phyloP scores from a whole-genome alignment of 2,888 invertebrate genomes.

The Tricholauxania praeusta region DNA sequence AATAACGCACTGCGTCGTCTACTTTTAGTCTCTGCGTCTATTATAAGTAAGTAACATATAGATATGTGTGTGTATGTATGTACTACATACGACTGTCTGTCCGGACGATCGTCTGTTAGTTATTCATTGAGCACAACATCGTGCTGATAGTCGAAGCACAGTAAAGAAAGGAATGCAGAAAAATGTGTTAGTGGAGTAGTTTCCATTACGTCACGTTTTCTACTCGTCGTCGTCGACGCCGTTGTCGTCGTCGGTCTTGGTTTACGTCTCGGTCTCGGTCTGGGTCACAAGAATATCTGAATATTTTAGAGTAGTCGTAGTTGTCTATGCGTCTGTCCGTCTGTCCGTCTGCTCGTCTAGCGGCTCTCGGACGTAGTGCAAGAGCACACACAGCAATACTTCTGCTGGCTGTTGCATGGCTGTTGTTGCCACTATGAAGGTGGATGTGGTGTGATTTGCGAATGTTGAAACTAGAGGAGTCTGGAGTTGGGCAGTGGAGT shows the following conservation, averaged over 20 bases:
- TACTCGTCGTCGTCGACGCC: conserved; percentile 36
- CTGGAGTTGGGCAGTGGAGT: neutral
- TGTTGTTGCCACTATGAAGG: conserved; percentile 30
- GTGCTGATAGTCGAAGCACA: conserved; percentile 32
- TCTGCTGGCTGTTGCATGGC: conserved; percentile 15
- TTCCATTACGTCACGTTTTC: conserved; percentile 67
- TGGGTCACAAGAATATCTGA: conserved; percentile 49
- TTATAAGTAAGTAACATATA: neutral
- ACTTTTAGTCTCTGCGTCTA: conserved; percentile 18
- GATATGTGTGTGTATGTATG: too few relatives aligned
- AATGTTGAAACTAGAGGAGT: conserved; percentile 2
- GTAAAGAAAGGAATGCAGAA: conserved; percentile 64
- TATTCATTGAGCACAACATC: conserved; percentile 35
- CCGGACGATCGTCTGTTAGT: conserved; percentile 37
- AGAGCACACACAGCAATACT: neutral
- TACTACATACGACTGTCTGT: conserved; percentile 37
- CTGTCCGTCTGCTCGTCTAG: conserved; percentile 28
- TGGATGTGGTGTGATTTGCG: conserved; percentile 26
- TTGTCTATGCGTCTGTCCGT: conserved; percentile 21
- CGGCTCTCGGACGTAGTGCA: conserved; percentile 23
- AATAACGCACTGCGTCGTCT: conserved; percentile 11
- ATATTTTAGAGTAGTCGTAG: conserved; percentile 23
- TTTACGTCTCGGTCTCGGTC: conserved; percentile 47
- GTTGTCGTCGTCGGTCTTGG: conserved; percentile 20
- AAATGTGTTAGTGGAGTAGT: conserved; percentile 69